phyloP scores from a whole-genome alignment of 2,113 vertebrate species.

The Atractosteus spatula region DNA sequence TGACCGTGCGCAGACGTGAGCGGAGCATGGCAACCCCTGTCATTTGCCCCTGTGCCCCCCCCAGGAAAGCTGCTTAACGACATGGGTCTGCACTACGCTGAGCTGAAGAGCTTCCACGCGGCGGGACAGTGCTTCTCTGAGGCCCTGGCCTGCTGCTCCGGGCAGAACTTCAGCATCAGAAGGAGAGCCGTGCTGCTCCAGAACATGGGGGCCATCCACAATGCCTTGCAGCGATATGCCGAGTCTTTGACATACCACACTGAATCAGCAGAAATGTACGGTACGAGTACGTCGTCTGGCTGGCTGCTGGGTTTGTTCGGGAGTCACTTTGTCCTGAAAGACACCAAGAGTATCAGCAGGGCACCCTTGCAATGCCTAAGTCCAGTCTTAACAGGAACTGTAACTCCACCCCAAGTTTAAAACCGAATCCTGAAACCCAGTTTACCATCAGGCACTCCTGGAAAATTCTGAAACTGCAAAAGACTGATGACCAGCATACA shows the following conservation, averaged over 20 bases:
- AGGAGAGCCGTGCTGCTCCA: constrained; percentile 25
- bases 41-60: neutral
- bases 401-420: too few species aligned
- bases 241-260: constrained; percentile 25
- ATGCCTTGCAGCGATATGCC: constrained; percentile 20
- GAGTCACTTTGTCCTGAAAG: too few species aligned
- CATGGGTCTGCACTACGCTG: constrained; percentile 25
- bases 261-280: constrained; percentile 18
- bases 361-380: too few species aligned
- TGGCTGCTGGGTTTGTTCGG: neutral
- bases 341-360: too few species aligned
- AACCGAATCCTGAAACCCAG: too few species aligned
- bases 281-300: neutral
- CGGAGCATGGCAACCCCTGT: neutral
- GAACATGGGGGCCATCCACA: constrained; percentile 27
- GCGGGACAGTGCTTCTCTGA: constrained; percentile 25
- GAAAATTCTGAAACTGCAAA: too few species aligned
- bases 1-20: too few species aligned
- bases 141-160: constrained; percentile 11
- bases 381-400: too few species aligned
- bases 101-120: constrained; percentile 24
- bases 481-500: too few species aligned
- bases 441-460: too few species aligned
- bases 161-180: neutral
- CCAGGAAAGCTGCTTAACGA: constrained; percentile 34